phyloP scores from a whole-genome alignment of 2,888 invertebrate species.

The Drosophila rellima region DNA sequence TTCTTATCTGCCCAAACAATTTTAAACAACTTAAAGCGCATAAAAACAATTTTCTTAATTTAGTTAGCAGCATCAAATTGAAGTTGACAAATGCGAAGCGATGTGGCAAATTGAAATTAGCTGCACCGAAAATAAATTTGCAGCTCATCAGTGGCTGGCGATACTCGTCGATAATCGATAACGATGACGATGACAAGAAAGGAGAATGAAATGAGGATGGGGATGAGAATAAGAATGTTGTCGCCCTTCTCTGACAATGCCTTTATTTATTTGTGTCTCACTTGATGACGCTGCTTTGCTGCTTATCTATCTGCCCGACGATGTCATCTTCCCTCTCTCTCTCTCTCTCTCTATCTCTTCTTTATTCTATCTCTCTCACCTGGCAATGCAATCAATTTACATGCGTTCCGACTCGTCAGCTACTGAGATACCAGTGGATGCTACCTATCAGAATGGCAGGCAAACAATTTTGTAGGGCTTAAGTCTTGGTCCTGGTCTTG shows the following conservation, averaged over 20 bases:
- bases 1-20: too few species aligned
- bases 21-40: slow-evolving; percentile 6
- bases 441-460: slow-evolving; percentile 35
- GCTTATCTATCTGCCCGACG: slow-evolving; percentile 21
- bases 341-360: background rate
- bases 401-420: slow-evolving; percentile 42
- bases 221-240: slow-evolving; percentile 14
- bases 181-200: slow-evolving; percentile 16
- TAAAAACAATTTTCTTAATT: slow-evolving; percentile 13
- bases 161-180: slow-evolving; percentile 17
- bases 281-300: slow-evolving; percentile 13
- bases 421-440: slow-evolving; percentile 26
- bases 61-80: slow-evolving; percentile 23
- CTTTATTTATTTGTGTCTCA: slow-evolving; percentile 45
- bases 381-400: slow-evolving; percentile 67
- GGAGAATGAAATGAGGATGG: background rate
- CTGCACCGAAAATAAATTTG: slow-evolving; percentile 29
- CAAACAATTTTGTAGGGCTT: slow-evolving; percentile 54
- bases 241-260: slow-evolving; percentile 37
- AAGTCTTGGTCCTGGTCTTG: slow-evolving; percentile 15
- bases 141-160: slow-evolving; percentile 34
- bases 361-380: slow-evolving; percentile 1
- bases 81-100: slow-evolving; percentile 21
- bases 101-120: slow-evolving; percentile 26
- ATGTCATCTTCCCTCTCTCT: slow-evolving; percentile 13